Percentiles rank a stretch among this genome's conserved stretches.
These are phyloP conservation scores for Allophyes oxyacanthae DNA, from an alignment of 2,888 invertebrate genomes.

Conservation along the genomic window DNA sequence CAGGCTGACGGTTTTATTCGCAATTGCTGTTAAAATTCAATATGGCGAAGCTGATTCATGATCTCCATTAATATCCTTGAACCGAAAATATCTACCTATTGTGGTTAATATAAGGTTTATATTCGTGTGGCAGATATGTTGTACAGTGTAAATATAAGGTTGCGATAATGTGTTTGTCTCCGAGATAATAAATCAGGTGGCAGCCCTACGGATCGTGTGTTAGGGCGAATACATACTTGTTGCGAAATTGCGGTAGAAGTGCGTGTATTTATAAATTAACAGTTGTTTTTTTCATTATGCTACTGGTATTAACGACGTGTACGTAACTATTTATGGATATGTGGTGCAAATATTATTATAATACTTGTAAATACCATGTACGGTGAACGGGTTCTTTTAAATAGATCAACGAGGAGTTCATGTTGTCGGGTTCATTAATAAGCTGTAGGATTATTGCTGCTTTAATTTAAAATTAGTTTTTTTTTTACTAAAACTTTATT, in stretches of 20 bases:
- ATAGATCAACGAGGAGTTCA: too few species aligned
- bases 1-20: conserved; percentile 68
- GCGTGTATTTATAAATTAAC: too few species aligned
- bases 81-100: conserved; percentile 4
- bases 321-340: too few species aligned
- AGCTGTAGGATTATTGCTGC: too few species aligned
- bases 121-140: conserved; percentile 6
- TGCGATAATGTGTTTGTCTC: conserved; percentile 50
- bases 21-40: conserved; percentile 65
- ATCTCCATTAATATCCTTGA: conserved; percentile 8
- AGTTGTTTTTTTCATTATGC: too few species aligned
- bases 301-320: too few species aligned
- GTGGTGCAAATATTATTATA: too few species aligned
- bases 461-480: too few species aligned
- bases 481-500: too few species aligned
- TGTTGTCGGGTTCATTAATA: too few species aligned
- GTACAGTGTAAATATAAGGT: conserved; percentile 22
- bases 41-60: conserved; percentile 64
- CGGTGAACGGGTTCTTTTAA: too few species aligned
- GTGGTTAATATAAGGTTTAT: conserved; percentile 5
- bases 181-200: conserved; percentile 52
- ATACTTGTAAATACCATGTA: too few species aligned
- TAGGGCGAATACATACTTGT: conserved; percentile 33
- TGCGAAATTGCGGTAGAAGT: conserved; percentile 30
- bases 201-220: conserved; percentile 42